Evolutionary conservation across 2,797 vertebrate genomes (phyloP).

Genomic region (Hydrophis major): DNA sequence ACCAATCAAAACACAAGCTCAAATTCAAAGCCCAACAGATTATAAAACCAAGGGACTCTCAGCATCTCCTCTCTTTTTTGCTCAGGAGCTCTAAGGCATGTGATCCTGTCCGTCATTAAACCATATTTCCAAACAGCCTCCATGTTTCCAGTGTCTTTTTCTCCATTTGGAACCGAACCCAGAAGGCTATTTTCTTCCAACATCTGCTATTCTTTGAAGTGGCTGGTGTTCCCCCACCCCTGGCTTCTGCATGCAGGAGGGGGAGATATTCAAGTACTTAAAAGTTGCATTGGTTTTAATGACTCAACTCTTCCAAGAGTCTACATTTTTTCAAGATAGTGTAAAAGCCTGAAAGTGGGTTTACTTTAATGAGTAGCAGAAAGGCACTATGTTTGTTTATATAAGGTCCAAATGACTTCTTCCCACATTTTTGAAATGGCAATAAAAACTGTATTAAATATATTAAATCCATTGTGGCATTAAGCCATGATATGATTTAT

Average conservation of each 20-base stretch:
- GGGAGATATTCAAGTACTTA: not conserved
- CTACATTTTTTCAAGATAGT: not conserved
- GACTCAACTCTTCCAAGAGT: not conserved
- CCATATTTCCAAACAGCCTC: too few relatives aligned
- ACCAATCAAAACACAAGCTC: too few relatives aligned
- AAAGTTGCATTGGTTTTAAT: not conserved
- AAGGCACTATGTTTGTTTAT: not conserved
- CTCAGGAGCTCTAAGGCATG: too few relatives aligned
- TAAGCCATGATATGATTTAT: not conserved
- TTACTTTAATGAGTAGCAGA: not conserved
- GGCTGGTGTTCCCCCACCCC: accelerated
- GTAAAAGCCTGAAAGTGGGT: not conserved
- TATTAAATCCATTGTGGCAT: not conserved
- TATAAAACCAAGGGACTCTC: too few relatives aligned
- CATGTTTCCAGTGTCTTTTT: too few relatives aligned
- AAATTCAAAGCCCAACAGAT: too few relatives aligned
- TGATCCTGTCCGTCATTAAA: too few relatives aligned
- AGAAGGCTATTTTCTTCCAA: too few relatives aligned
- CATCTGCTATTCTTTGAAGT: too few relatives aligned
- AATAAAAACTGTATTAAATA: not conserved
- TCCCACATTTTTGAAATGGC: not conserved
- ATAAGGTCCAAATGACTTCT: not conserved
- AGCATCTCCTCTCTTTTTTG: too few relatives aligned
- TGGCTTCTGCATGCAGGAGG: not conserved
- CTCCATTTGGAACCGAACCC: too few relatives aligned